Percentiles rank a stretch among this genome's conserved stretches.
Conservation (phyloP, 92 coral and sea anemone genomes). For the Pocillopora grandis region DNA sequence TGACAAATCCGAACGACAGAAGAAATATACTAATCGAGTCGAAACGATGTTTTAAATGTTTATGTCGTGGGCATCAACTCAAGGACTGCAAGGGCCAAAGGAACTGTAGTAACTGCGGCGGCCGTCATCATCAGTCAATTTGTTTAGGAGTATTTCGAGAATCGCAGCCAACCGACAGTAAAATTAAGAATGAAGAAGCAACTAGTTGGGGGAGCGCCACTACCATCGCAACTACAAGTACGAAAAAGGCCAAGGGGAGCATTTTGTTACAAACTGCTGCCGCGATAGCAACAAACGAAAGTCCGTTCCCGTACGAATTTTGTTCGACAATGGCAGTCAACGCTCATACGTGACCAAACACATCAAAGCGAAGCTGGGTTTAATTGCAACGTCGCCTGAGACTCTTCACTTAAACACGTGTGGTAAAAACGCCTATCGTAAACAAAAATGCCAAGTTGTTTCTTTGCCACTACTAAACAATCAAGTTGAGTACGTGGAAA, state of each 20-base stretch:
- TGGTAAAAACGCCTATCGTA: slow-evolving; percentile 39
- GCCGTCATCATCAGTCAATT: too few species aligned
- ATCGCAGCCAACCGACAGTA: too few species aligned
- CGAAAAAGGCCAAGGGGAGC: slow-evolving; percentile 15
- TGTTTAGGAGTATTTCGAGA: too few species aligned
- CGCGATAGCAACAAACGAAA: slow-evolving; percentile 46
- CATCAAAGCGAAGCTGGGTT: slow-evolving; percentile 36
- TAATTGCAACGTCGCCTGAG: slow-evolving; percentile 30
- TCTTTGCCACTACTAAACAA: slow-evolving; percentile 13
- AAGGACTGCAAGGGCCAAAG: too few species aligned
- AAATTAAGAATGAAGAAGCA: slow-evolving; percentile 24
- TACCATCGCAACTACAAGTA: background rate
- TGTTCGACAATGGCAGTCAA: slow-evolving; percentile 50
- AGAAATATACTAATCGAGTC: background rate
- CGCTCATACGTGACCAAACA: slow-evolving; percentile 37
- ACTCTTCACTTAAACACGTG: slow-evolving; percentile 42
- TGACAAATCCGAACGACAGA: background rate
- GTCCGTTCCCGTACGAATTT: slow-evolving; percentile 44
- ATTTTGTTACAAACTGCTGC: slow-evolving; percentile 55
- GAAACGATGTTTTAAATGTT: slow-evolving; percentile 33
- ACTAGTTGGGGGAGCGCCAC: background rate
- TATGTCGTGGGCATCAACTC: slow-evolving; percentile 16
- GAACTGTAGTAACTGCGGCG: too few species aligned
- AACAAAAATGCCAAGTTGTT: slow-evolving; percentile 39
- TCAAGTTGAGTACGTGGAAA: background rate